Percentiles rank a stretch among this genome's conserved stretches.
Evolutionary conservation across 1,140 invertebrate genomes (phyloP).

Genomic region (Nomia melanderi): DNA sequence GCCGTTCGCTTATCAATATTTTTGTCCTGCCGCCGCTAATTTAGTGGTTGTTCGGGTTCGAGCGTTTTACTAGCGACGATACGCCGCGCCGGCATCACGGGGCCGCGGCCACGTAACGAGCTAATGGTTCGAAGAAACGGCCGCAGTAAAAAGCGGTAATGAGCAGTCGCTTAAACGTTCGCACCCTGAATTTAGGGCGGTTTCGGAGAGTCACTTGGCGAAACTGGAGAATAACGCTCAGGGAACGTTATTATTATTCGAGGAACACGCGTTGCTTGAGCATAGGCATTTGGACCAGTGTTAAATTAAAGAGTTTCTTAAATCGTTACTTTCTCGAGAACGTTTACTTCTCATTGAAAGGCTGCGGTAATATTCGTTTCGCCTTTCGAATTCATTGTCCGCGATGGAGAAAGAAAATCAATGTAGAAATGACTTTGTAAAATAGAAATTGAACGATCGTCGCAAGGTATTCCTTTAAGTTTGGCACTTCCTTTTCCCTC

Average conservation of each 20-base stretch:
- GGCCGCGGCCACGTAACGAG: slow-evolving; percentile 35
- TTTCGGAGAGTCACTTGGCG: slow-evolving; percentile 2
- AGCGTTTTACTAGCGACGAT: slow-evolving; percentile 21
- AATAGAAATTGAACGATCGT: too few species aligned
- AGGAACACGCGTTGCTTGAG: not conserved
- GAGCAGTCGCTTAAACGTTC: slow-evolving; percentile 56
- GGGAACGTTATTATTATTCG: not conserved
- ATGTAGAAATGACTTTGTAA: too few species aligned
- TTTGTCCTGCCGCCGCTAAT: slow-evolving; percentile 17
- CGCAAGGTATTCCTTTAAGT: too few species aligned
- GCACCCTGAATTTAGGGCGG: slow-evolving; percentile 47
- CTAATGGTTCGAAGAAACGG: slow-evolving; percentile 53
- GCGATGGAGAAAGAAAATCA: too few species aligned
- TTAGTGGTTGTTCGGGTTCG: slow-evolving; percentile 3
- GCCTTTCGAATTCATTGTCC: too few species aligned
- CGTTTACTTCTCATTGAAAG: too few species aligned
- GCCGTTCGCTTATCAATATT: slow-evolving; percentile 47
- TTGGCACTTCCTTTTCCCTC: too few species aligned
- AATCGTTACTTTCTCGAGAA: too few species aligned
- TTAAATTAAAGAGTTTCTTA: too few species aligned
- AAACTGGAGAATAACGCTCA: too few species aligned
- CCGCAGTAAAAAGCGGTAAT: slow-evolving; percentile 64
- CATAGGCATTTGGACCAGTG: too few species aligned
- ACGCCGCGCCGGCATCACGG: not conserved
- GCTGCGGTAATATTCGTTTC: too few species aligned